These are phyloP conservation scores for Coboldia fuscipes DNA, from an alignment of 1,140 invertebrate genomes.

Conservation along the genomic window DNA sequence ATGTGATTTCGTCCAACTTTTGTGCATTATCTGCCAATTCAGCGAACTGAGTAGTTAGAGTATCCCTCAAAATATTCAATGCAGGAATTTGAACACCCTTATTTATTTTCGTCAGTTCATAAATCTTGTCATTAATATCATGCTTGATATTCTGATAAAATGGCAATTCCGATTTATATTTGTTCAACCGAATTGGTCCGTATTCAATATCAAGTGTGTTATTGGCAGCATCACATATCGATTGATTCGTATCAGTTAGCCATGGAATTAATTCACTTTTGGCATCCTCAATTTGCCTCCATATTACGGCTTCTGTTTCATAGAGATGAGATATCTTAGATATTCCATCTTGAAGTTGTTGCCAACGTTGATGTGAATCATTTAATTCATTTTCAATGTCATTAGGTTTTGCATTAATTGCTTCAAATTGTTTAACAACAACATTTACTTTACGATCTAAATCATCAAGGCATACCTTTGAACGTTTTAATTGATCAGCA, in stretches of 20 bases:
- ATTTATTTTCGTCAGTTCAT: conserved; percentile 61
- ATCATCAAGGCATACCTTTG: conserved; percentile 48
- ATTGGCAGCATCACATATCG: conserved; percentile 46
- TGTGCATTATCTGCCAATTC: conserved; percentile 48
- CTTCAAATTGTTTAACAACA: conserved; percentile 46
- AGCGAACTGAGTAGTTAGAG: conserved; percentile 58
- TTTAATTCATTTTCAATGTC: conserved; percentile 38
- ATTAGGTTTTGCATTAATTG: conserved; percentile 42
- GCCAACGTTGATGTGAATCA: conserved; percentile 44
- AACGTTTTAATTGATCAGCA: conserved; percentile 47
- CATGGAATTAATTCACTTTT: conserved; percentile 66
- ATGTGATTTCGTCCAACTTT: conserved; percentile 48
- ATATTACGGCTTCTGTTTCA: conserved; percentile 72
- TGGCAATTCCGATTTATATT: conserved; percentile 71
- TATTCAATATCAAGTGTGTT: conserved; percentile 59
- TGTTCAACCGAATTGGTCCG: conserved; percentile 49
- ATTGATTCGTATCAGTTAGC: conserved; percentile 58
- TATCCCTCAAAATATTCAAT: conserved; percentile 39
- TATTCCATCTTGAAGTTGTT: conserved; percentile 43
- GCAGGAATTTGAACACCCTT: conserved; percentile 43
- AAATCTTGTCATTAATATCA: conserved; percentile 54
- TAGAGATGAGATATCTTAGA: conserved; percentile 49
- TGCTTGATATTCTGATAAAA: conserved; percentile 50
- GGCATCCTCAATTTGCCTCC: conserved; percentile 75
- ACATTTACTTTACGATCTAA: conserved; percentile 49